These are phyloP conservation scores for Argyresthia goedartella DNA, from an alignment of 2,888 invertebrate species.

Conservation along the genomic window DNA sequence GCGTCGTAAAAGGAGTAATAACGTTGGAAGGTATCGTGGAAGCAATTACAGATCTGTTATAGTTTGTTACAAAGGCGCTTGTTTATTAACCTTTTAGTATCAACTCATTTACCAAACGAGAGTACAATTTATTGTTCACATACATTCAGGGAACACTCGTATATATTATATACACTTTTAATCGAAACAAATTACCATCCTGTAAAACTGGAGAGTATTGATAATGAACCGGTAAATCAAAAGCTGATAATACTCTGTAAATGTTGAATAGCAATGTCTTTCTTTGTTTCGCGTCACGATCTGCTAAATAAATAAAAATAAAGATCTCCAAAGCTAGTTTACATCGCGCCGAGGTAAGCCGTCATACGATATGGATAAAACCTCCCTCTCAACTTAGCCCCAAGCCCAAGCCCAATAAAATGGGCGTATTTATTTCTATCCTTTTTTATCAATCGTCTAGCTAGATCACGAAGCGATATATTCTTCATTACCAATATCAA, in stretches of 20 bases:
- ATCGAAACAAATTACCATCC: too few relatives aligned
- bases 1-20: slow-evolving; percentile 71
- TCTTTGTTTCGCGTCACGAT: slow-evolving; percentile 51
- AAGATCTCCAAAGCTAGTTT: slow-evolving; percentile 46
- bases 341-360: slow-evolving; percentile 30
- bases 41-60: slow-evolving; percentile 72
- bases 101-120: slow-evolving; percentile 66
- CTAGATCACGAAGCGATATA: not conserved
- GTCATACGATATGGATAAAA: slow-evolving; percentile 29
- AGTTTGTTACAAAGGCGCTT: slow-evolving; percentile 70
- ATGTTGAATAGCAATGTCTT: slow-evolving; percentile 46
- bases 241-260: not conserved
- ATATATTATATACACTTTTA: too few relatives aligned
- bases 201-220: not conserved
- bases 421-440: too few relatives aligned
- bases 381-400: slow-evolving; percentile 19
- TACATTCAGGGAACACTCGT: too few relatives aligned
- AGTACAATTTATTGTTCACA: slow-evolving; percentile 19
- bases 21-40: slow-evolving; percentile 69
- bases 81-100: slow-evolving; percentile 70
- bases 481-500: not conserved
- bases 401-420: not conserved
- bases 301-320: slow-evolving; percentile 55
- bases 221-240: not conserved
- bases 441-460: too few relatives aligned